phyloP scores from a whole-genome alignment of 2,113 vertebrate species.

The Rhizomys pruinosus region DNA sequence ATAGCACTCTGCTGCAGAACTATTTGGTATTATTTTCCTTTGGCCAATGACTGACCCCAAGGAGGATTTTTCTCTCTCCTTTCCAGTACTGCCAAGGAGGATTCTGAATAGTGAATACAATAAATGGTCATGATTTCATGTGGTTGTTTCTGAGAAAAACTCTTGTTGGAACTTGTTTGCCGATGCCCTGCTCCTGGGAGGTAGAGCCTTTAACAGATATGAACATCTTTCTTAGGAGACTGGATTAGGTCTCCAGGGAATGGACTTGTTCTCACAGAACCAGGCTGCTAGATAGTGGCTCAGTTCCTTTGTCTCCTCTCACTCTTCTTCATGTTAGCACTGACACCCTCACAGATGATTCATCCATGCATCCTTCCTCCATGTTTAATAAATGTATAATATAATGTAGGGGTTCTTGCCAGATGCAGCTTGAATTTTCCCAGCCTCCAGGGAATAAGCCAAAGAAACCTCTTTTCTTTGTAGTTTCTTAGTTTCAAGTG shows the following conservation, averaged over 20 bases:
- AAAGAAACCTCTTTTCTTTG: not conserved
- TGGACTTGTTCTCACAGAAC: not conserved
- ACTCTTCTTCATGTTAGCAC: not conserved
- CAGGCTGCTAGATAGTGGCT: not conserved
- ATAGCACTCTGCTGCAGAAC: not conserved
- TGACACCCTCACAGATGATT: not conserved
- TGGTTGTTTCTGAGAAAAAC: too few species aligned
- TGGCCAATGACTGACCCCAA: not conserved
- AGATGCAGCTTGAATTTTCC: not conserved
- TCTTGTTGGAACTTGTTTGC: not conserved
- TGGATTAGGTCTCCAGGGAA: not conserved
- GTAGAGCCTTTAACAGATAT: not conserved
- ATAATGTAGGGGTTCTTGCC: not conserved
- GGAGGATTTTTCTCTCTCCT: not conserved
- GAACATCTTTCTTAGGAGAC: not conserved
- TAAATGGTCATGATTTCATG: not conserved
- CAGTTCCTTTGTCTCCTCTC: not conserved
- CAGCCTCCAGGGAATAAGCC: not conserved
- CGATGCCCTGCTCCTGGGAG: not conserved
- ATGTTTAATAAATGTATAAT: too few species aligned
- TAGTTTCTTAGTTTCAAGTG: not conserved
- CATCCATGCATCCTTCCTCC: too few species aligned
- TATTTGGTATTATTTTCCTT: conserved; percentile 19
- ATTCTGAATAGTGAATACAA: not conserved
- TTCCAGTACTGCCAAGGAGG: not conserved